Base-by-base conservation (phyloP, 2,888 invertebrate genomes). In the Heliothis peltigera region DNA sequence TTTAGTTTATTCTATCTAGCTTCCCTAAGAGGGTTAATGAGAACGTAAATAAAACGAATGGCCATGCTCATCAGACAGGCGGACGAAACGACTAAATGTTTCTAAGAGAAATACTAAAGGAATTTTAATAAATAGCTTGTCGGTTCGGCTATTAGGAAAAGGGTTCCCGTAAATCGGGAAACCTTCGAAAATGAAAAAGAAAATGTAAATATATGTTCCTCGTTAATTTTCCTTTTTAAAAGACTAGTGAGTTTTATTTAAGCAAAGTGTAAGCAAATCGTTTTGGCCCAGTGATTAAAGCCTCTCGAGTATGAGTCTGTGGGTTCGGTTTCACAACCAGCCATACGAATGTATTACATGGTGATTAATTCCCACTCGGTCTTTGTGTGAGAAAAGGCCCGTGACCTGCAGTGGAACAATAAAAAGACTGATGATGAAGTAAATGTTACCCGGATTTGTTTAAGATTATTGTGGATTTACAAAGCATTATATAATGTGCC, bases 31-130 rank as follows among this genome's bases (percentile, higher is more conserved):
- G 55, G 49, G 55, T 61, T 73, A 75, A 78, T 74, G 69, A 74
- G 66, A 57, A 73, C 69, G 70, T 73, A 72, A 80, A 76, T 75
- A 79, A 81, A 82, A 79, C 65, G 75, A 79, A 80, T 72, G 68
- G 68, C 60, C 53, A 18, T 49, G 42, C 70, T 67, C 64, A 57
- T 69, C 67, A 68, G 63, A 52, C 53, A 60, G 47, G 5, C 4
- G 55, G 19, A 22, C 53, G 12, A 67, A 65, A 71, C 63, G 70
- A 77, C 65, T 55, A 17, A 71, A 77, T 72, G 64, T 70, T 46
- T 59, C 48, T 35, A 15, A 15, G 49, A 46, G 28, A 42, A 69
- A 42, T 28, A 22, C 49, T 44, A 19, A 1, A 51, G 28, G n/a
- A 51, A 56, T 64, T 63, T 46, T 7, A 56, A 64, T 46, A 28